Evolutionary conservation across 1,140 invertebrate species (phyloP), one percentile per base, ranked within the genome.

Genomic region (Pogonognathellus flavescens): DNA sequence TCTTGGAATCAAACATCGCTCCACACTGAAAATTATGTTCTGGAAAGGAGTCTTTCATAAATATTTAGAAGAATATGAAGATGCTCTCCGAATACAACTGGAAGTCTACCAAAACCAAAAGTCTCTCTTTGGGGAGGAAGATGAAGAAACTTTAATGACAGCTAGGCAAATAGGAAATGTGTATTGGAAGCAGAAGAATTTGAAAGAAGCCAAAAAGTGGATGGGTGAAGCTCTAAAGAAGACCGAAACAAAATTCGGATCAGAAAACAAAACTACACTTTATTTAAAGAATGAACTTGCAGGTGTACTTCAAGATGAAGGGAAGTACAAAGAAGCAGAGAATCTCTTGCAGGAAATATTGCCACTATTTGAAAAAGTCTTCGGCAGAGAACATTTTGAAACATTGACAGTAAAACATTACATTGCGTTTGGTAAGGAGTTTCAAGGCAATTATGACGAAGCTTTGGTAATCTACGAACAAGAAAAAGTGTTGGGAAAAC

Each of bases 401-500:
- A 60, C 81, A 4, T n/a, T 83, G 16, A 20, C 53, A 60, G 60
- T 57, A 8, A 52, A 60, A 10, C 53, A 60, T 50, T 22, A 83
- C 20, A 83, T 83, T 18, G 81, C 20, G 13, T 59, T 22, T 8
- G 25, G 59, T 18, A 11, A 22, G 9, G n/a, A 60, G 1, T 25
- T 60, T 11, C 10, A 13, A 41, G 81, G 81, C 11, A 7, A 59
- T 1, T 62, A 83, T 16, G 10, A 11, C 3, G 18, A 57, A 25
- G 81, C 81, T 0, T 31, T 60, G 57, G 14, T 10, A 1, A 59
- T 49, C 1, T 83, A 59, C 55, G 14, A 31, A 25, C 18, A 60
- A 18, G 20, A 57, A 83, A 83, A 57, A 53, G 41, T 49, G 31
- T 83, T 83, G 41, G 57, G 18, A 83, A 6, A 7, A 14, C 31